Conservation (phyloP, 1,140 invertebrate species). For the Sinonovacula constricta region DNA sequence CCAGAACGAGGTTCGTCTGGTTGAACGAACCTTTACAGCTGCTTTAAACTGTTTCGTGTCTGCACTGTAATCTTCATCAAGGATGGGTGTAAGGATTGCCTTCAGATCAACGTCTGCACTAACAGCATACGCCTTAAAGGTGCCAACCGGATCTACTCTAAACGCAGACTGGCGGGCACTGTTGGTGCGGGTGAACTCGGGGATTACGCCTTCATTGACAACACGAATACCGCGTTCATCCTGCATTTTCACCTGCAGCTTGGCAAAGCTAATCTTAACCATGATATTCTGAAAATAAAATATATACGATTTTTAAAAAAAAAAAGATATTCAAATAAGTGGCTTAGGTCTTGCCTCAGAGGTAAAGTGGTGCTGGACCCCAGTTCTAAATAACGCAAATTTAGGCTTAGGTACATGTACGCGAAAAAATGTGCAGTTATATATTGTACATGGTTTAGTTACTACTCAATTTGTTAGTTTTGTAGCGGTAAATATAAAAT, state of each 20-base stretch:
- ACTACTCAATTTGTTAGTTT: too few relatives aligned
- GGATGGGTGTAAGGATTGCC: constrained; percentile 45
- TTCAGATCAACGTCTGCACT: constrained; percentile 44
- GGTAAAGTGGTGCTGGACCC: too few relatives aligned
- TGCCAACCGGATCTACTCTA: constrained; percentile 54
- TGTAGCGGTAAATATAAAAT: too few relatives aligned
- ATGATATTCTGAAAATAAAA: constrained; percentile 59
- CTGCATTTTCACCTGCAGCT: constrained; percentile 51
- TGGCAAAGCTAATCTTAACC: constrained; percentile 64
- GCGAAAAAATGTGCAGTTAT: too few relatives aligned
- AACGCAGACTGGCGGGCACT: constrained; percentile 54
- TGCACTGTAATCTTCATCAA: constrained; percentile 38
- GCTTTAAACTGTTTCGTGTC: constrained; percentile 56
- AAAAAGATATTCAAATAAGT: too few relatives aligned
- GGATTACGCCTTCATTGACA: constrained; percentile 62
- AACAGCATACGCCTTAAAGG: constrained; percentile 51
- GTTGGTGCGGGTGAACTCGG: constrained; percentile 59
- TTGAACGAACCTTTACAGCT: constrained; percentile 51
- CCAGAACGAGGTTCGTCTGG: not conserved
- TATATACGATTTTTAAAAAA: too few relatives aligned
- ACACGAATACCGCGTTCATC: constrained; percentile 57
- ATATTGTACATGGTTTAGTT: too few relatives aligned
- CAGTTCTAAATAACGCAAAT: too few relatives aligned
- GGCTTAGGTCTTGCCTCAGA: too few relatives aligned
- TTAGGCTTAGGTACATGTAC: too few relatives aligned